A percentile compares a stretch with the other conserved stretches of the same genome.
Conservation (phyloP, 2,888 invertebrate species). For the Allacma fusca region DNA sequence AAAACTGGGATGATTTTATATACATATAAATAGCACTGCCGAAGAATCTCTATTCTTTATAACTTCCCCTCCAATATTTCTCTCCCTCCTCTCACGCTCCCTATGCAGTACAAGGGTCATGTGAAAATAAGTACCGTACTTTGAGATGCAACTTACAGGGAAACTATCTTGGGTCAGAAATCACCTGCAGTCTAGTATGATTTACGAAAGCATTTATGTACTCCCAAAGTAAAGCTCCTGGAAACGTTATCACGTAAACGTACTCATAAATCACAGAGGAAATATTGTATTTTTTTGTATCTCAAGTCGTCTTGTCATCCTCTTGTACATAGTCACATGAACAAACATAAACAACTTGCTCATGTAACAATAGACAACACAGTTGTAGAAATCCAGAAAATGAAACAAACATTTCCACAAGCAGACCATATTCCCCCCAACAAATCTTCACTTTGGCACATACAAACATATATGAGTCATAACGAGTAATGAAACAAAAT, state of each 20-base stretch:
- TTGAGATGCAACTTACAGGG: background rate
- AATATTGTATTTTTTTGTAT: slow-evolving; percentile 4
- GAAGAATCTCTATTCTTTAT: slow-evolving; percentile 41
- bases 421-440: background rate
- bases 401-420: background rate
- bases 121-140: background rate
- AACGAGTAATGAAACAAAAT: too few species aligned
- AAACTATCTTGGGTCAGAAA: slow-evolving; percentile 11
- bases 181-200: slow-evolving; percentile 21
- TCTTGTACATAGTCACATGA: background rate
- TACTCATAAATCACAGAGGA: slow-evolving; percentile 17
- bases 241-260: slow-evolving; percentile 26
- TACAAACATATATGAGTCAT: too few species aligned
- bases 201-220: slow-evolving; percentile 27
- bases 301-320: background rate
- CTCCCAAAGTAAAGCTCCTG: background rate
- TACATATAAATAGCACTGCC: slow-evolving; percentile 40
- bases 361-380: background rate
- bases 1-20: slow-evolving; percentile 36
- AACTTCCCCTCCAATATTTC: slow-evolving; percentile 18
- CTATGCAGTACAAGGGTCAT: background rate
- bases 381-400: background rate
- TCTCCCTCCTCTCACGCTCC: slow-evolving; percentile 6
- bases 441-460: background rate
- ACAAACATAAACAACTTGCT: slow-evolving; percentile 13